These are phyloP conservation scores for Trochalopteron elliotii DNA, from an alignment of 2,113 vertebrate genomes.

Conservation along the genomic window DNA sequence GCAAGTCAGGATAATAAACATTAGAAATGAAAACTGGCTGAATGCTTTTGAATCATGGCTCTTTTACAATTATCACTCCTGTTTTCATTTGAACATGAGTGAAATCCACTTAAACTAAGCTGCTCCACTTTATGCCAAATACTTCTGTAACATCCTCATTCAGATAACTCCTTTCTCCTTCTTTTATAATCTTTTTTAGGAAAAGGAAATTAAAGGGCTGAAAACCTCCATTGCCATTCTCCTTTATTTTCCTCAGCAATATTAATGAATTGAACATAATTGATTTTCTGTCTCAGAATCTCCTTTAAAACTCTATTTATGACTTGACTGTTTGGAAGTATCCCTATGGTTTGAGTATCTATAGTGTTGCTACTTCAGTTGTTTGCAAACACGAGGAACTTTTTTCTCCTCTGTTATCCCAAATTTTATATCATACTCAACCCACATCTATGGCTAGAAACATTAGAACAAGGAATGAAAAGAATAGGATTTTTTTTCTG, in stretches of 20 bases:
- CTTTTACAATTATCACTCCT: constrained; percentile 68
- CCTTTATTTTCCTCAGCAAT: constrained; percentile 51
- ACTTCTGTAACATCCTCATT: constrained; percentile 8
- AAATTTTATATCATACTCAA: neutral
- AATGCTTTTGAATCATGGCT: constrained; percentile 69
- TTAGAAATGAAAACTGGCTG: constrained; percentile 65
- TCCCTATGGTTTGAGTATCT: neutral
- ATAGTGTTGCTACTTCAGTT: neutral
- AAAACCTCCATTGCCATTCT: constrained; percentile 44
- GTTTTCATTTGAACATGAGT: constrained; percentile 64
- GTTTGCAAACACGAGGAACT: accelerated
- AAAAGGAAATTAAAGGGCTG: constrained; percentile 61
- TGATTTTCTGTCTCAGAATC: constrained; percentile 58
- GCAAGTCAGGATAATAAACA: constrained; percentile 71
- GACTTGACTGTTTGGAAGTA: neutral
- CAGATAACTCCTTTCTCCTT: constrained; percentile 16
- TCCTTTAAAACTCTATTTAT: constrained; percentile 18
- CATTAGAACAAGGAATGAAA: neutral
- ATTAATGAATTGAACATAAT: constrained; percentile 44
- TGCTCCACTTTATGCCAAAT: constrained; percentile 52
- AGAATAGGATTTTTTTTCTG: neutral
- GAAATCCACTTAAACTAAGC: constrained; percentile 63
- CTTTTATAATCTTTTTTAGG: constrained; percentile 51
- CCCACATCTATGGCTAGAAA: neutral
- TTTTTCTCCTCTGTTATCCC: neutral